These are phyloP conservation scores for Chaetodon auriga DNA, from an alignment of 2,113 vertebrate species.

Conservation along the genomic window DNA sequence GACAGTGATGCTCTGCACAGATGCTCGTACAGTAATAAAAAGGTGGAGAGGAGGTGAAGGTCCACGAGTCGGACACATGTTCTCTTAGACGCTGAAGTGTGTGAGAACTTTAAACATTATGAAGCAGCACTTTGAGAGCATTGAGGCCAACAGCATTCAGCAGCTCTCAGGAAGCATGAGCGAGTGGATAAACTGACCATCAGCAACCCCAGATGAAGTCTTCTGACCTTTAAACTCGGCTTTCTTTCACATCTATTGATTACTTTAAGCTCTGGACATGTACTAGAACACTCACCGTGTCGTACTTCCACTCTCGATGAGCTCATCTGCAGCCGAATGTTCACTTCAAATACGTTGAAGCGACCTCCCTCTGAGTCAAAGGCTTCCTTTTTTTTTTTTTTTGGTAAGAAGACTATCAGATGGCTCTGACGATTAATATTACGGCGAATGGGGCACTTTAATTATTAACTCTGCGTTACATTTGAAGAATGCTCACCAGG, in stretches of 20 bases:
- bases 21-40: background rate
- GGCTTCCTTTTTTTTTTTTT: constrained; percentile 16
- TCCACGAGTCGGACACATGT: background rate
- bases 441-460: constrained; percentile 74
- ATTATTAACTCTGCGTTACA: constrained; percentile 84
- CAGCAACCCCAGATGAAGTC: constrained; percentile 7
- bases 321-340: constrained; percentile 52
- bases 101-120: constrained; percentile 12
- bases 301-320: constrained; percentile 45
- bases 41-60: background rate
- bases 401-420: constrained; percentile 59
- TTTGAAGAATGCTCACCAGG: constrained; percentile 84
- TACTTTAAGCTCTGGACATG: constrained; percentile 12
- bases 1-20: background rate
- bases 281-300: constrained; percentile 9
- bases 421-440: constrained; percentile 72
- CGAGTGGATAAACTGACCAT: constrained; percentile 40
- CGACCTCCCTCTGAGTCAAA: constrained; percentile 57
- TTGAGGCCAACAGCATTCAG: constrained; percentile 16
- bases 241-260: constrained; percentile 41
- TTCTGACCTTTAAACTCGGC: constrained; percentile 31
- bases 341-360: constrained; percentile 60
- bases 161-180: background rate
- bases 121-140: constrained; percentile 24
- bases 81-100: constrained; percentile 10